Evolutionary conservation across 2,797 vertebrate genomes (phyloP), one percentile per base, ranked within the genome.

Genomic region (Xiphophorus birchmanni): DNA sequence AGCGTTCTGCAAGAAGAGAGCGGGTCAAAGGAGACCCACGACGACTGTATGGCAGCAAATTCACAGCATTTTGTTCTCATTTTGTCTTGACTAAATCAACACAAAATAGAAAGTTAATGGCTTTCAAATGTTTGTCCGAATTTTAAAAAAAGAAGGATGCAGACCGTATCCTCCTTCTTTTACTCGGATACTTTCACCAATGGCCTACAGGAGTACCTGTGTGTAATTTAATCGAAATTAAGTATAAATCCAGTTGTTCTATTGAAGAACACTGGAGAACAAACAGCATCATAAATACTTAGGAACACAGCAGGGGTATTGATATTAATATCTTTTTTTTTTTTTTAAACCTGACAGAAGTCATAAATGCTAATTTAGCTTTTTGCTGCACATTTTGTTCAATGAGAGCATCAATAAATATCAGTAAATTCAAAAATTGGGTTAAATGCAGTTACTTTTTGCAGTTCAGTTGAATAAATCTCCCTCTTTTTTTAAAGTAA

Each of bases 11-110:
- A 50, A 82, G 65, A 90, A 83, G 82, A 87, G 81, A 73, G 84
- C 84, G 81, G 88, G 87, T 44, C 81, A 72, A 75, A 87, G 86
- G 58, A 82, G 85, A 80, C 78, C 79, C 52, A 79, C 90, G 86
- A 90, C 81, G 87, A 87, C 78, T 58, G 80, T 74, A 10, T 1
- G 8, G 2, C 8, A 54, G 23, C 52, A 0, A 26, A 54, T 54
- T 26, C 52, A 26, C 52, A 54, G 26, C 52, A 4, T 8, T 26
- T 54, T 26, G 11, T 54, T 10, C 52, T 54, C 23, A 54, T 54
- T 54, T 54, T 54, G 9, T 54, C 23, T 54, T 54, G 52, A 13
- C 11, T 7, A 13, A 21, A 44, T 42, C 40, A 44, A 29, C 11
- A 71, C 2, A 44, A 71, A 44, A 42, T 12, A 26, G 4, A 42